These are phyloP conservation scores for Tetropium fuscum DNA, from an alignment of 2,888 invertebrate genomes.

Conservation along the genomic window DNA sequence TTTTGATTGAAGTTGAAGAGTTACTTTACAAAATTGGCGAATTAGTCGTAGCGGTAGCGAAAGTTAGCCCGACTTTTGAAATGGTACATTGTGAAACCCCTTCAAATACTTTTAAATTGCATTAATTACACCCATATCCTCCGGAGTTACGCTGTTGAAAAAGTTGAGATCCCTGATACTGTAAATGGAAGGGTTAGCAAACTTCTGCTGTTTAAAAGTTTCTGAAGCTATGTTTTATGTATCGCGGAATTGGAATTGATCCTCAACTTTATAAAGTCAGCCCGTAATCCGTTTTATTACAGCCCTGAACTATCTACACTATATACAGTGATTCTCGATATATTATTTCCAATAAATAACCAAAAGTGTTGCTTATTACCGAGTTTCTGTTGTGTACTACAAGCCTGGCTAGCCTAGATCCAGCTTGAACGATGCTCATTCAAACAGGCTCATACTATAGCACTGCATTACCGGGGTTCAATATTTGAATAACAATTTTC, in stretches of 20 bases:
- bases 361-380: conserved; percentile 1
- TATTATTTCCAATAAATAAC: conserved; percentile 11
- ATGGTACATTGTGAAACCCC: neutral
- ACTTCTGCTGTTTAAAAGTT: conserved; percentile 5
- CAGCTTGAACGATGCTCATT: too few relatives aligned
- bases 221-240: conserved; percentile 4
- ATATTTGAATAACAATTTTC: too few relatives aligned
- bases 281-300: conserved; percentile 14
- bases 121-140: neutral
- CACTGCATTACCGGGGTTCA: too few relatives aligned
- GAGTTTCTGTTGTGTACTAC: neutral
- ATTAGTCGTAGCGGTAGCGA: too few relatives aligned
- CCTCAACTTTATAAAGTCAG: conserved; percentile 8
- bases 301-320: conserved; percentile 3
- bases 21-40: too few relatives aligned
- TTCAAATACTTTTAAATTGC: neutral
- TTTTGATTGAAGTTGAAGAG: too few relatives aligned
- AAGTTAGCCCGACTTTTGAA: too few relatives aligned
- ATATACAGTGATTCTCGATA: conserved; percentile 1
- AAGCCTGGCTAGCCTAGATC: too few relatives aligned
- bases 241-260: neutral
- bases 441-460: too few relatives aligned
- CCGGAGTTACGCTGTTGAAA: neutral
- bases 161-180: conserved; percentile 6
- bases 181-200: conserved; percentile 8